A percentile compares a stretch with the other conserved stretches of the same genome.
phyloP scores from a whole-genome alignment of 2,113 vertebrate species.

The Thamnophis sirtalis region DNA sequence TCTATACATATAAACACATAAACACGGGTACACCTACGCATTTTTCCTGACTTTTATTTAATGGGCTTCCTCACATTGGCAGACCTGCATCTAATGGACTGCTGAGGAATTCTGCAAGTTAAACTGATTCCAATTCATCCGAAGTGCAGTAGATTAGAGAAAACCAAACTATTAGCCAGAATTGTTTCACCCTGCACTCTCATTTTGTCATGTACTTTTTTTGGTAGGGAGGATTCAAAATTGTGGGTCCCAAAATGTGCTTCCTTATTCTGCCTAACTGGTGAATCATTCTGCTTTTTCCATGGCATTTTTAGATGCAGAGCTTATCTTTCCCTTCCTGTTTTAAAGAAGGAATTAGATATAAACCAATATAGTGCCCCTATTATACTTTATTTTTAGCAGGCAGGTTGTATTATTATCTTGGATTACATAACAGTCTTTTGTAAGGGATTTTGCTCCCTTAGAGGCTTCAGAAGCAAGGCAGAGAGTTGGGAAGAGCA shows the following conservation, averaged over 20 bases:
- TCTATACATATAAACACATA: background rate
- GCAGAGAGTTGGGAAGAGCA: slow-evolving; percentile 36
- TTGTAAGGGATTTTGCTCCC: slow-evolving; percentile 30
- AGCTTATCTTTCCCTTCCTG: background rate
- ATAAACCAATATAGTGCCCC: slow-evolving; percentile 55
- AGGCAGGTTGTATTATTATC: slow-evolving; percentile 46
- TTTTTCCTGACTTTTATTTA: background rate
- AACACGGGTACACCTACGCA: background rate
- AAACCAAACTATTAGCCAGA: background rate
- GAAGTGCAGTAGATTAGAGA: background rate
- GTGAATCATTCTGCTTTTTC: slow-evolving; percentile 13
- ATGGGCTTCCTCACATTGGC: background rate
- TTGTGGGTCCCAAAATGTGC: background rate
- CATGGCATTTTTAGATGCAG: slow-evolving; percentile 23
- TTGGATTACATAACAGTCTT: slow-evolving; percentile 30
- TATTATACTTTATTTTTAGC: slow-evolving; percentile 58
- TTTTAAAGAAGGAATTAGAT: slow-evolving; percentile 31
- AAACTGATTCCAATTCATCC: background rate
- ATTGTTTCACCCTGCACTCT: background rate
- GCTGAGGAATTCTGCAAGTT: background rate
- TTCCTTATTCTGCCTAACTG: background rate
- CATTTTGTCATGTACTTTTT: background rate
- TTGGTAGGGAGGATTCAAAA: background rate
- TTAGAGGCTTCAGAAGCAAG: slow-evolving; percentile 5
- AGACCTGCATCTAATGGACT: background rate